Evolutionary conservation across 2,797 vertebrate species (phyloP), one percentile per base, ranked within the genome.

Genomic region (Tokudaia muenninki): DNA sequence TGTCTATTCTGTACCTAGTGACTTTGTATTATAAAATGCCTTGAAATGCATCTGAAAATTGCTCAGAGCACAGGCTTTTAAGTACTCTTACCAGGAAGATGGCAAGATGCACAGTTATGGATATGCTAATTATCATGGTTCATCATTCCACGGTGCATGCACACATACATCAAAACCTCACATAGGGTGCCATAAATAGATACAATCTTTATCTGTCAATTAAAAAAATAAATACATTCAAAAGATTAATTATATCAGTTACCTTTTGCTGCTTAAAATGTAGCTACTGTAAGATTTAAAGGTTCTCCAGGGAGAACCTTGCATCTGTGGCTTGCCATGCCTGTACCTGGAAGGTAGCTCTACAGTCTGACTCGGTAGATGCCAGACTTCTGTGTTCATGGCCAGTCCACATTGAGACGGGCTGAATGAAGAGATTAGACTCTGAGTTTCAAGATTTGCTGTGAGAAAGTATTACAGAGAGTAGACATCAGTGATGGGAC

Each of bases 261-360:
- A 67, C 65, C 52, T 74, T 78, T 72, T 31, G 17, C 41, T 86
- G 70, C 82, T 90, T 59, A 31, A 21, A 77, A 59, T 21, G 59
- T 26, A n/a, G 41, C 84, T 83, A 41, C n/a, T 47, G 1, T 14
- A n/a, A 63, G 67, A 78, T 19, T 12, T 41, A 59, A 31, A 50
- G 70, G 8, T 72, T 72, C 6, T 10, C 5, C 13, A 9, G 4
- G 10, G 4, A 1, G 0, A 0, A 24, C 37, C 70, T 67, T 1
- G 4, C 0, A 0, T 34, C 22, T 14, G 61, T 9, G 19, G 29
- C 67, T 63, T 31, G 29, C 5, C 0, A 4, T 0, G 9, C 47
- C 16, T 17, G 31, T 0, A 0, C 31, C 1, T 2, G 65, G 22
- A 13, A 1, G 2, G 9, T 21, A 7, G 0, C 57, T 14, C 61